phyloP scores from a whole-genome alignment of 2,113 vertebrate species.

The Aramus guarauna region DNA sequence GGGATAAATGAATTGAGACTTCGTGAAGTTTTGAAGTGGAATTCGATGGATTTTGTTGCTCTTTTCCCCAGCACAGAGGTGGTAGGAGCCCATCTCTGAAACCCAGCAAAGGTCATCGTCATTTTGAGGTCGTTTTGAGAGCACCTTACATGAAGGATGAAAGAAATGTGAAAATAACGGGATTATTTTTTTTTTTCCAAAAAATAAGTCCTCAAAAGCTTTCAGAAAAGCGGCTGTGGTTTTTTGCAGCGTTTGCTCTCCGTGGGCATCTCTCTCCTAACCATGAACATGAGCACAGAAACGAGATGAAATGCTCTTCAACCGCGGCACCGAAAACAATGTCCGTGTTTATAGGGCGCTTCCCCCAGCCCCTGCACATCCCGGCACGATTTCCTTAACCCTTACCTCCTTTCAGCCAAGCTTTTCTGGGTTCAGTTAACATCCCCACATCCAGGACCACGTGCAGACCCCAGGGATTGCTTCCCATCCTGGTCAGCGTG shows the following conservation, averaged over 20 bases:
- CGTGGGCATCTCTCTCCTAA: background rate
- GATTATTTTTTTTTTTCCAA: background rate
- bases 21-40: constrained; percentile 40
- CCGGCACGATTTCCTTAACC: background rate
- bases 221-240: background rate
- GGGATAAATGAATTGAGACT: constrained; percentile 35
- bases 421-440: background rate
- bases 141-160: background rate
- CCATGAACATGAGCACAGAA: background rate
- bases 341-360: background rate
- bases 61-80: background rate
- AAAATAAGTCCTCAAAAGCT: background rate
- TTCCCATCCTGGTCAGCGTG: fast-evolving
- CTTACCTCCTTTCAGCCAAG: background rate
- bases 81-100: background rate
- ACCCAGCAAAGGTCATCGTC: background rate
- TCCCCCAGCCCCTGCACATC: background rate
- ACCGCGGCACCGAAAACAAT: fast-evolving
- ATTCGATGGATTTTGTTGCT: background rate
- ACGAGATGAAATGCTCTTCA: background rate
- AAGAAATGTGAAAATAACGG: background rate
- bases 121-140: background rate
- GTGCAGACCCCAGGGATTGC: background rate
- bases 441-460: background rate
- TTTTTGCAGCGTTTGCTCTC: background rate